Evolutionary conservation across 2,888 invertebrate species (phyloP), one percentile per base, ranked within the genome.

Genomic region (Anthoptus insignis): DNA sequence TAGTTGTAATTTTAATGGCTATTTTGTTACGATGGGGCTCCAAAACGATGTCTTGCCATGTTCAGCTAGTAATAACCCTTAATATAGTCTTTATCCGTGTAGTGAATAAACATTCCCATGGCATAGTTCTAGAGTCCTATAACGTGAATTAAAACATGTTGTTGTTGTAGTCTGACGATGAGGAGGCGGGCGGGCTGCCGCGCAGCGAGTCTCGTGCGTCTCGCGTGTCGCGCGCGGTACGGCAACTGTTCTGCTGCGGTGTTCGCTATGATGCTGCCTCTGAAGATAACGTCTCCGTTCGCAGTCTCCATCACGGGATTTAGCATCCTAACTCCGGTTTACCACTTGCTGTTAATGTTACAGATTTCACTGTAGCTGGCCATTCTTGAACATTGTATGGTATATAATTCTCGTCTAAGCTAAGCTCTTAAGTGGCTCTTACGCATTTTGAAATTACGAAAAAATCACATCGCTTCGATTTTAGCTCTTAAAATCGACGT

Each of bases 161-260:
- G 67, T 83, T 81, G 74, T 88, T 88, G 76, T 89, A 91, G 91
- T 87, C 85, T 24, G 87, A 89, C 75, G 88, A 87, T 52, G 87
- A 88, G 72, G 91, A 88, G 75, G 90, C 89, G 74, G 82, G 91
- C 82, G 91, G 90, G 88, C 85, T 89, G 89, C 87, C 91, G 82
- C 90, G 89, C 82, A 86, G 81, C 75, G 88, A 83, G 67, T 89
- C 88, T 78, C 70, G 74, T 32, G 74, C 78, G 57, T 88, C 89
- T 27, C 89, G 89, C 63, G 82, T 89, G 52, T 81, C 84, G 37
- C 89, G 87, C 77, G 88, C 76, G 57, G 78, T 90, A 70, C 88
- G 90, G 11, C 85, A 87, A 70, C 78, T 91, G 74, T 81, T 92
- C 81, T 92, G 92, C 80, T 92, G 92, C 77, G 91, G 91, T 64